Evolutionary conservation across 2,888 invertebrate species (phyloP), one percentile per base, ranked within the genome.

Genomic region (Rapana venosa): DNA sequence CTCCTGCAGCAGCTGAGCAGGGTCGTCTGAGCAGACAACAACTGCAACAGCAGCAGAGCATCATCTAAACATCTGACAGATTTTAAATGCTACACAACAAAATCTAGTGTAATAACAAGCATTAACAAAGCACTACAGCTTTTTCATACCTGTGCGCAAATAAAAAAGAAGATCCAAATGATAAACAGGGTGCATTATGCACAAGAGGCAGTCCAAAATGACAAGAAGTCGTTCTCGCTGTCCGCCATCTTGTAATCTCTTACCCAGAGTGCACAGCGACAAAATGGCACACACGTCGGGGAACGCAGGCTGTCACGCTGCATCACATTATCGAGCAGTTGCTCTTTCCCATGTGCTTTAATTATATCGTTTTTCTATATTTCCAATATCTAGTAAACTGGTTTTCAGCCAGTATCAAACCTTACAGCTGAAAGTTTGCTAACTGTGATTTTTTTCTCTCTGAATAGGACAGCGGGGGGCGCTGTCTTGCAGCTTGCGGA

Each of bases 171-270:
- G n/a, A 47, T 4, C 47, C 11, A 11, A 30, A 22, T 26, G 74
- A 47, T 26, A 36, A 56, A 36, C 6, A n/a, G 70, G 56, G 30
- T 36, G 85, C 89, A 89, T 89, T 89, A 89, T 89, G 84, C 84
- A 61, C 36, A 30, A 47, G 66, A 85, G 61, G 4, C 88, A 85
- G 56, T 89, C 89, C 83, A 89, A 89, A 32, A 89, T 85, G 89
- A 85, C 85, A 70, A 83, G 35, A 47, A 58, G 85, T 35, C 81
- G 61, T 35, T 70, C 66, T 83, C 89, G 90, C 91, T 88, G 85
- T 88, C 91, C 91, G 91, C 91, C 91, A 91, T 91, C 91, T 91
- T 91, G 91, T 86, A 87, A 88, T 87, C 85, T 90, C 86, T 88
- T 88, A 90, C 87, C 86, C 87, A 90, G 17, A 30, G 36, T 90